phyloP scores from a whole-genome alignment of 2,888 invertebrate species.

The Darwinula stevensoni region DNA sequence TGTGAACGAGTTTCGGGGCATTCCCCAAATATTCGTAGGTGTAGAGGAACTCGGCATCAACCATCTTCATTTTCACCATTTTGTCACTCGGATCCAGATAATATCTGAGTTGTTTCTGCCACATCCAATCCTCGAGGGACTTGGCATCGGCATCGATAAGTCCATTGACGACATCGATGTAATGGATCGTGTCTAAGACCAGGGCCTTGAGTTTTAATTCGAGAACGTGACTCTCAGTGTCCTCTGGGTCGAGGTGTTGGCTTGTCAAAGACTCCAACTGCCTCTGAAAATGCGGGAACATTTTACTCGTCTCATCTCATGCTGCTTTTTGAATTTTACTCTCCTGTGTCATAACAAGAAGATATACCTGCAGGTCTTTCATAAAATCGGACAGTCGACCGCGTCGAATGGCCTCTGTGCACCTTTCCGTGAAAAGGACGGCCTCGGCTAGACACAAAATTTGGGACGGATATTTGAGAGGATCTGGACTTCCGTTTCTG shows the following conservation, averaged over 20 bases:
- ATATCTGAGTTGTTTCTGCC: slow-evolving; percentile 78
- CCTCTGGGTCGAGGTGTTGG: slow-evolving; percentile 14
- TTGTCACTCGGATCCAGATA: slow-evolving; percentile 29
- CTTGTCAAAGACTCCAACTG: slow-evolving; percentile 23
- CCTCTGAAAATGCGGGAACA: slow-evolving; percentile 12
- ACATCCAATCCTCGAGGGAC: slow-evolving; percentile 48
- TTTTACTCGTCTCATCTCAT: too few species aligned
- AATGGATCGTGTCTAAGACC: slow-evolving; percentile 74
- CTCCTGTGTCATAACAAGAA: too few species aligned
- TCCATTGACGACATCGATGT: slow-evolving; percentile 46
- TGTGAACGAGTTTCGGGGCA: slow-evolving; percentile 73
- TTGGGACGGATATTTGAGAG: slow-evolving; percentile 35
- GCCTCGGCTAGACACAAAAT: slow-evolving; percentile 57
- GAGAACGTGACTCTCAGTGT: slow-evolving; percentile 23
- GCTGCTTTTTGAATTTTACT: too few species aligned
- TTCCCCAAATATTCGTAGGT: slow-evolving; percentile 97
- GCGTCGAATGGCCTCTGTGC: slow-evolving; percentile 38
- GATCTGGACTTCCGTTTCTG: slow-evolving; percentile 23
- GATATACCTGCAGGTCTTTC: slow-evolving; percentile 13
- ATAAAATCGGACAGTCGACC: slow-evolving; percentile 10
- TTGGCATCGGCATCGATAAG: slow-evolving; percentile 32
- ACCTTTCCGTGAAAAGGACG: slow-evolving; percentile 50
- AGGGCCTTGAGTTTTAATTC: slow-evolving; percentile 68
- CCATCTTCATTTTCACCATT: slow-evolving; percentile 51
- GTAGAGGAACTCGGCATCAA: slow-evolving; percentile 73